Conservation (phyloP, 2,113 vertebrate genomes). For the Callipepla squamata region DNA sequence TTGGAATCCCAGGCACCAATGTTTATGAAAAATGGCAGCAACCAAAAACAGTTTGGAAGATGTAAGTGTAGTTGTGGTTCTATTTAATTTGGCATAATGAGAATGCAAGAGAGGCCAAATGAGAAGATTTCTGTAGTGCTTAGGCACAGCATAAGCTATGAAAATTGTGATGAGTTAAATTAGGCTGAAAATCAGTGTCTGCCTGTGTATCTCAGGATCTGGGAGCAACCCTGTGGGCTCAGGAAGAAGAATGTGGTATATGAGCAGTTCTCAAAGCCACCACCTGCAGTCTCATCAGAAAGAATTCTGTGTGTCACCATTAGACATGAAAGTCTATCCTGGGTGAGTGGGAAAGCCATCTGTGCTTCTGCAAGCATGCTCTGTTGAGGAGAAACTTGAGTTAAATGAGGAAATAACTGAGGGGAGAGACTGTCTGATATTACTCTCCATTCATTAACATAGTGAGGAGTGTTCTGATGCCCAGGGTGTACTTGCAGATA, state of each 20-base stretch:
- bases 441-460: not conserved
- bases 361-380: fast-evolving
- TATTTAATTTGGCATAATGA: not conserved
- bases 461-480: not conserved
- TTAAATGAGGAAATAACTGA: fast-evolving
- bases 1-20: fast-evolving
- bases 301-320: fast-evolving
- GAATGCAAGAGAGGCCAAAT: not conserved
- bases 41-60: not conserved
- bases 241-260: not conserved
- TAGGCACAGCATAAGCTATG: not conserved
- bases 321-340: not conserved
- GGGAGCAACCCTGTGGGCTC: not conserved
- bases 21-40: not conserved
- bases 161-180: not conserved
- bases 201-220: not conserved
- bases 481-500: fast-evolving
- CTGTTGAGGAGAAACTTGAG: not conserved
- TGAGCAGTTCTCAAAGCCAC: not conserved
- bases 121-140: not conserved
- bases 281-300: not conserved
- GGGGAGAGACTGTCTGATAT: not conserved
- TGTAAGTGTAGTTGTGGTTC: not conserved
- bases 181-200: not conserved
- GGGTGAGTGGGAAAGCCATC: not conserved